These are phyloP conservation scores for Epizoanthus ramosus DNA, from an alignment of 92 coral and sea anemone genomes.

Conservation along the genomic window DNA sequence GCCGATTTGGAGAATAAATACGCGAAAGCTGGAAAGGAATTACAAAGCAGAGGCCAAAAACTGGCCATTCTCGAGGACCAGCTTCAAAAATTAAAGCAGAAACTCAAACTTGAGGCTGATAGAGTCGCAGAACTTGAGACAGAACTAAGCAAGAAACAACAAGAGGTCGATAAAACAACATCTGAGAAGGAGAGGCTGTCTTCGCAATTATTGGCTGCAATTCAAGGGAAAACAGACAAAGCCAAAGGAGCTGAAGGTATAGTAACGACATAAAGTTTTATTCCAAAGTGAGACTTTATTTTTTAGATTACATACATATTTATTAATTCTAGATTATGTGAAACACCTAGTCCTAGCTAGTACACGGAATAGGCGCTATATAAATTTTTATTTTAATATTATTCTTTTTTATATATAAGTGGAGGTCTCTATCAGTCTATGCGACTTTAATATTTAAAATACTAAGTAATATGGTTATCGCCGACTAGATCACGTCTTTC, in stretches of 20 bases:
- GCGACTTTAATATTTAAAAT: no score
- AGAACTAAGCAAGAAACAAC: constrained; percentile 50
- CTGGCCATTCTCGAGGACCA: constrained; percentile 70
- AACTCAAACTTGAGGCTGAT: constrained; percentile 58
- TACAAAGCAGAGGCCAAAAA: constrained; percentile 59
- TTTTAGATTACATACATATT: no score
- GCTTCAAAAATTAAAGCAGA: constrained; percentile 62
- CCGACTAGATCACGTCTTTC: no score
- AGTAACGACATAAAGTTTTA: neutral
- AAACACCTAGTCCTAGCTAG: no score
- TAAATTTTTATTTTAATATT: no score
- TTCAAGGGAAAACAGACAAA: constrained; percentile 26
- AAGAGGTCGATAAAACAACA: constrained; percentile 53
- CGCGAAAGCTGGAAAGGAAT: constrained; percentile 61
- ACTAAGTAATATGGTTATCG: no score
- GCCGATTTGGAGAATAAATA: constrained; percentile 62
- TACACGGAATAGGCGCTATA: no score
- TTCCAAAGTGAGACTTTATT: neutral
- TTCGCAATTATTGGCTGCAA: constrained; percentile 51
- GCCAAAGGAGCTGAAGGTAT: constrained; percentile 58
- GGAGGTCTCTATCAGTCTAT: no score
- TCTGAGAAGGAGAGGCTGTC: constrained; percentile 50
- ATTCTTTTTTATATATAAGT: no score
- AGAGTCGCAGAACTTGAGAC: constrained; percentile 56
- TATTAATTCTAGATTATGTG: no score